Conservation (phyloP, 2,797 vertebrate genomes). For the Premnoplex brunnescens region DNA sequence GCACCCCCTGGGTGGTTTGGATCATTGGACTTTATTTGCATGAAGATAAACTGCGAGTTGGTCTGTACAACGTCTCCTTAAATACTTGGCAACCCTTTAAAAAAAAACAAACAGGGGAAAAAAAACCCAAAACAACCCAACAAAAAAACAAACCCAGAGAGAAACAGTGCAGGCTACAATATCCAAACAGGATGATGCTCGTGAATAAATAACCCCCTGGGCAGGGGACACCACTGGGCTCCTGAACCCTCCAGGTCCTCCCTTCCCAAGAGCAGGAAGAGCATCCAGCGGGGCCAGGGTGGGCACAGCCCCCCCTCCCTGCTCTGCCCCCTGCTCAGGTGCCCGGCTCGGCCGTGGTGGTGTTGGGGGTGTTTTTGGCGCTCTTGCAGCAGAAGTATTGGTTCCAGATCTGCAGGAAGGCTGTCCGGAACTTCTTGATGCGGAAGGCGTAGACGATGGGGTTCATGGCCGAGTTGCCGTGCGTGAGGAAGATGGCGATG, state of each 20-base stretch:
- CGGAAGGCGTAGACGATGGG: conserved; percentile 95
- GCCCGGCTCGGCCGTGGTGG: background rate
- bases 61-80: conserved; percentile 60
- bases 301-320: background rate
- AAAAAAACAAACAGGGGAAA: background rate
- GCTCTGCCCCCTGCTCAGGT: background rate
- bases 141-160: background rate
- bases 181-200: conserved; percentile 38
- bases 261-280: background rate
- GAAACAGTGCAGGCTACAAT: conserved; percentile 36
- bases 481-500: conserved; percentile 92
- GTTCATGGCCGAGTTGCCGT: conserved; percentile 97
- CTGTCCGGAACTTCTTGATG: conserved; percentile 92
- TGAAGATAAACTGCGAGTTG: conserved; percentile 14
- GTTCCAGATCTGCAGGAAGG: conserved; percentile 93
- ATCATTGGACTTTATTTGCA: conserved; percentile 61
- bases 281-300: background rate
- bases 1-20: background rate
- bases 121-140: background rate
- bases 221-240: background rate
- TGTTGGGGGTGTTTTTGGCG: conserved; percentile 8
- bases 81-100: conserved; percentile 53
- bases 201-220: conserved; percentile 63
- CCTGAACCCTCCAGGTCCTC: too few species aligned
- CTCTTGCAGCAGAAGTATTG: conserved; percentile 90